These are phyloP conservation scores for Onchidella celtica DNA, from an alignment of 2,888 invertebrate genomes.

Conservation along the genomic window DNA sequence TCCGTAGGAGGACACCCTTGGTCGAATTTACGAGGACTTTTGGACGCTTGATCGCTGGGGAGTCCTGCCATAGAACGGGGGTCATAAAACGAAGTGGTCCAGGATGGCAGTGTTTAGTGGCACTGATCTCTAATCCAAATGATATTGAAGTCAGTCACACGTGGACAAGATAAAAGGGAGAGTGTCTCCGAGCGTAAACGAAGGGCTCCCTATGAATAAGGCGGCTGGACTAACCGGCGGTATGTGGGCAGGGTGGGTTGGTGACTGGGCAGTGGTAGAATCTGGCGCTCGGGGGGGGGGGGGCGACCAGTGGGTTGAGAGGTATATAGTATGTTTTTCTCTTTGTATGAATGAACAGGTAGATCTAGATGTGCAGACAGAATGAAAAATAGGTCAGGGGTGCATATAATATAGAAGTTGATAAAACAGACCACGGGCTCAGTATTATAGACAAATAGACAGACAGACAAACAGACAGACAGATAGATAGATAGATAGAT, in stretches of 20 bases:
- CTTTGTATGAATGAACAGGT: too few relatives aligned
- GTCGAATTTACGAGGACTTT: slow-evolving; percentile 10
- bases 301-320: neutral
- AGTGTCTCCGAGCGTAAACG: neutral
- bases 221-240: too few relatives aligned
- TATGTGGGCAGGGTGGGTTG: too few relatives aligned
- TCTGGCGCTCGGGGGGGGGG: too few relatives aligned
- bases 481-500: too few relatives aligned
- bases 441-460: too few relatives aligned
- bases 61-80: neutral
- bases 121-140: neutral
- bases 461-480: too few relatives aligned
- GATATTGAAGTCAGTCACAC: slow-evolving; percentile 9
- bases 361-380: too few relatives aligned
- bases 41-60: neutral
- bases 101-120: neutral
- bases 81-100: neutral
- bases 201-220: neutral
- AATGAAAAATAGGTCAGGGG: too few relatives aligned
- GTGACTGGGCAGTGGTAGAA: neutral
- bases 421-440: too few relatives aligned
- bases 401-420: too few relatives aligned
- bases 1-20: neutral
- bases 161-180: neutral
- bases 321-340: neutral